A percentile compares a stretch with the other conserved stretches of the same genome.
These are phyloP conservation scores for Hylomyscus alleni DNA, from an alignment of 2,797 vertebrate genomes.

Conservation along the genomic window DNA sequence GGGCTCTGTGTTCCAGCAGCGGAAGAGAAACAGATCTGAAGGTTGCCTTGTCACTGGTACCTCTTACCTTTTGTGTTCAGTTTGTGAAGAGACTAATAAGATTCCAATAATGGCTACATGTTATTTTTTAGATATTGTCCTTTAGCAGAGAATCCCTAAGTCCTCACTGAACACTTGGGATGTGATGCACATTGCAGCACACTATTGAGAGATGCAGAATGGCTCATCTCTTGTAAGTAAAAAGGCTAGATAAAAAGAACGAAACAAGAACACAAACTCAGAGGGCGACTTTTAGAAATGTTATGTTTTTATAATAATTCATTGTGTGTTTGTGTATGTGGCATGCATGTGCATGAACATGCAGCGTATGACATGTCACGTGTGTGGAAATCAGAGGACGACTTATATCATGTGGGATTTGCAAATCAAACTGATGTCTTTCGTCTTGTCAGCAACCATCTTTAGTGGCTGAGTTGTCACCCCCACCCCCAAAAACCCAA, in stretches of 20 bases:
- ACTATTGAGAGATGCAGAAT: background rate
- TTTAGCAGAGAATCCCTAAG: background rate
- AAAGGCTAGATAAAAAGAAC: background rate
- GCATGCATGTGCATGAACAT: background rate
- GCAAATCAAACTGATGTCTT: background rate
- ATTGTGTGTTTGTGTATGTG: background rate
- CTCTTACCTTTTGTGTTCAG: background rate
- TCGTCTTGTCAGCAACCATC: background rate
- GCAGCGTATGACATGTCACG: background rate
- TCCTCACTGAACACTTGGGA: background rate
- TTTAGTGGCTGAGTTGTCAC: background rate
- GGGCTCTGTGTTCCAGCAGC: background rate
- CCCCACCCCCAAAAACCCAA: background rate
- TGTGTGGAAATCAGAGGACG: background rate
- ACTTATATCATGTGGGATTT: background rate
- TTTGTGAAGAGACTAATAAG: conserved; percentile 22
- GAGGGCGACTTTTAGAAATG: conserved; percentile 16
- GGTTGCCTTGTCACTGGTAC: background rate
- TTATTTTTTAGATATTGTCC: background rate
- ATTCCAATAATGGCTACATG: background rate
- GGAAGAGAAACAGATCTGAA: background rate
- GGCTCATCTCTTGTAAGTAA: background rate
- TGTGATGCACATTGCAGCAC: background rate
- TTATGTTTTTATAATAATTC: background rate
- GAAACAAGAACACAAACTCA: background rate